Evolutionary conservation across 1,140 invertebrate genomes (phyloP), one percentile per base, ranked within the genome.

Genomic region (Saxidomus purpurata): DNA sequence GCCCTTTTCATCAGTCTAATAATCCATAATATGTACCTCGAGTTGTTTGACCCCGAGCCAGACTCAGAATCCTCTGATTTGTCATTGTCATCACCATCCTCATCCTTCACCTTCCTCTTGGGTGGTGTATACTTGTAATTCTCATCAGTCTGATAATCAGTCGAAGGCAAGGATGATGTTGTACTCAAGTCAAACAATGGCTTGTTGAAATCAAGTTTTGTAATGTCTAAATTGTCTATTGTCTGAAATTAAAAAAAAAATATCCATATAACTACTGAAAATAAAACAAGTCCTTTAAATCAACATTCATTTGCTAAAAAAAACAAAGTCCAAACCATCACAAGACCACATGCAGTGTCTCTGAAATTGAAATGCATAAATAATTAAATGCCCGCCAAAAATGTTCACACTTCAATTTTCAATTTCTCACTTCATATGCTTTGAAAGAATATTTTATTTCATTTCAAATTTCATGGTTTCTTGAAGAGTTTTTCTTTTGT

Each of bases 101-200:
- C 87, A 22, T 71, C 43, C 36, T 89, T 84, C 81, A 84, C 34
- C 55, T 82, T 82, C 47, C 80, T 81, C 69, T 76, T 82, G 11
- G 87, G 80, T 28, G 80, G 69, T 31, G 63, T 83, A 28, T 89
- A 82, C 25, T 76, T 83, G 28, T 89, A 89, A 38, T 74, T 89
- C 52, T 76, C 81, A 47, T 89, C 87, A 89, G 49, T 89, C 49
- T 89, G 49, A 49, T 89, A 89, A 49, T 89, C 80, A 34, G 87
- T 89, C n/a, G 80, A 76, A 1, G 87, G 87, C 34, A 89, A 38
- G 9, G 79, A 76, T 19, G 87, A 83, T 43, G 87, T 89, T 0
- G 87, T 89, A 2, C 34, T 89, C 63, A 71, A 22, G n/a, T 76
- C 87, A 89, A 89, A 89, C 80, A 89, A 77, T n/a, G 87, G 87